A percentile compares a stretch with the other conserved stretches of the same genome.
Evolutionary conservation across 2,797 vertebrate species (phyloP).

Genomic region (Microctenopoma stevenorrisi): DNA sequence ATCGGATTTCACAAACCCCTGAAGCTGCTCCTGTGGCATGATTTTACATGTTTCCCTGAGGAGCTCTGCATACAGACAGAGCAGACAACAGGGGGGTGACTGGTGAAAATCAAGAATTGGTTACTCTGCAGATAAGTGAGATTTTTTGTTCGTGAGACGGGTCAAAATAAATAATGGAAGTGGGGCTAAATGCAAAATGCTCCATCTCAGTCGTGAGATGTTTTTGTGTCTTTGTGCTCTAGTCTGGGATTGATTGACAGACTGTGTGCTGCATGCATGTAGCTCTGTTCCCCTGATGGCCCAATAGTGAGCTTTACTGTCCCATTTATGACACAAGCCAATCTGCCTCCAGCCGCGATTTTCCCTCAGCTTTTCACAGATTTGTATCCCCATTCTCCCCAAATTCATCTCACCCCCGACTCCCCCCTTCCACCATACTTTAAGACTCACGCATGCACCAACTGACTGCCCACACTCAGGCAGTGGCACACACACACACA

Average conservation of each 20-base stretch:
- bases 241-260: conserved; percentile 87
- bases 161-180: conserved; percentile 55
- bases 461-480: conserved; percentile 31
- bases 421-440: conserved; percentile 60
- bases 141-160: conserved; percentile 41
- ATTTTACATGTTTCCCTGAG: conserved; percentile 22
- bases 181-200: conserved; percentile 25
- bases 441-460: conserved; percentile 59
- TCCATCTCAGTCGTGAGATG: conserved; percentile 44
- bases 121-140: conserved; percentile 40
- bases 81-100: not conserved
- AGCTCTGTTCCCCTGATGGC: conserved; percentile 70
- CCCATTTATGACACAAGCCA: conserved; percentile 83
- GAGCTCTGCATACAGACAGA: conserved; percentile 19
- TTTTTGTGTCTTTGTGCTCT: conserved; percentile 24
- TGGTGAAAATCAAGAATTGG: conserved; percentile 44
- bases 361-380: conserved; percentile 84
- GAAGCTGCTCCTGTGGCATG: conserved; percentile 10
- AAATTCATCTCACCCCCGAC: conserved; percentile 81
- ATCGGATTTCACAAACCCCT: conserved; percentile 15
- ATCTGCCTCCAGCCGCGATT: conserved; percentile 83
- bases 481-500: conserved; percentile 10
- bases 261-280: conserved; percentile 66
- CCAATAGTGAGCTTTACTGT: conserved; percentile 73
- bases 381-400: conserved; percentile 83